phyloP scores from a whole-genome alignment of 2,888 invertebrate genomes.

The Apamea sordens region DNA sequence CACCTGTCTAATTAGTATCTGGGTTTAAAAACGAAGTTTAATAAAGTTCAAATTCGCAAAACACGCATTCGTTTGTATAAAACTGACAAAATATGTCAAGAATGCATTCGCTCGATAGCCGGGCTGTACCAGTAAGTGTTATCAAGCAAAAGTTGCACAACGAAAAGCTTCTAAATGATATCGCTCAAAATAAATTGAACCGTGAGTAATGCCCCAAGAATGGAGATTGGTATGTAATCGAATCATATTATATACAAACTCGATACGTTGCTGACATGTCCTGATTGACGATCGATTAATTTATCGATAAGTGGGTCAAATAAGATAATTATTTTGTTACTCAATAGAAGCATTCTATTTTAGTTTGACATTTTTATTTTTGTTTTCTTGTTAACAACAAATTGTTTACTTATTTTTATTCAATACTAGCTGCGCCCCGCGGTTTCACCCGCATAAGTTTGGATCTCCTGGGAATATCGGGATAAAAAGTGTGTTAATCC shows the following conservation, averaged over 20 bases:
- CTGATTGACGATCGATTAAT: constrained; percentile 41
- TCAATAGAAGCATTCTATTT: constrained; percentile 11
- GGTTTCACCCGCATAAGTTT: too few relatives aligned
- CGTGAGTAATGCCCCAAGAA: constrained; percentile 31
- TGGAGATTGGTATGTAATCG: constrained; percentile 35
- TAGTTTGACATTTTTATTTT: not conserved
- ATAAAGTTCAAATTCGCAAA: not conserved
- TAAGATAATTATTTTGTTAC: not conserved
- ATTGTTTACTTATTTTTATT: not conserved
- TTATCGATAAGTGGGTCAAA: constrained; percentile 37
- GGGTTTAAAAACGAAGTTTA: too few relatives aligned
- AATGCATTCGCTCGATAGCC: not conserved
- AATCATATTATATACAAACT: constrained; percentile 23
- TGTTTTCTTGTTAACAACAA: not conserved
- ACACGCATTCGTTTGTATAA: not conserved
- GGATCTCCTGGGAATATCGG: too few relatives aligned
- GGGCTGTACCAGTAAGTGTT: not conserved
- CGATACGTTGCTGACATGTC: constrained; percentile 25
- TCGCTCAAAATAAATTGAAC: constrained; percentile 21
- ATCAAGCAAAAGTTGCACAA: constrained; percentile 4
- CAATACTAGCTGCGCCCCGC: not conserved
- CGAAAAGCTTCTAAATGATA: constrained; percentile 10
- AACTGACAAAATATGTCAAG: not conserved
- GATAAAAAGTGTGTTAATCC: too few relatives aligned
- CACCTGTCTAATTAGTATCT: too few relatives aligned